Evolutionary conservation across 1,140 invertebrate species (phyloP), one percentile per base, ranked within the genome.

Genomic region (Spodoptera litura): DNA sequence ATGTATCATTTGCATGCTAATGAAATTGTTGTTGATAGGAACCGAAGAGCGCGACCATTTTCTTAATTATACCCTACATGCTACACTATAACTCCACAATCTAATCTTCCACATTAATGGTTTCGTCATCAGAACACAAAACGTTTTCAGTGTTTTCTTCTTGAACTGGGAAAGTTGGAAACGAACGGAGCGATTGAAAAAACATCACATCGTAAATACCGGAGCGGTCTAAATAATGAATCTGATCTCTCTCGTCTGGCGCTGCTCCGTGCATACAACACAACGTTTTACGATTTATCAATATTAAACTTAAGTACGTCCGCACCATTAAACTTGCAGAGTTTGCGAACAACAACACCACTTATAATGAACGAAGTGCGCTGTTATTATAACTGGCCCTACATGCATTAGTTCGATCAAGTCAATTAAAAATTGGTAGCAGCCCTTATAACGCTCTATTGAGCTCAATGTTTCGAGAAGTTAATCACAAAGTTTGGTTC

Each of bases 341-440:
- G 12, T 55, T n/a, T 55, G 15, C 52, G 31, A 66, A 52, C 49
- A 68, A 38, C 35, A 38, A 38, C 9, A 12, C 3, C n/a, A 53
- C 15, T 55, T 5, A 31, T 68, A 12, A 68, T 70, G 49, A 70
- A 70, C 49, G 66, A 53, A 27, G 62, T 20, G 58, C 35, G 13
- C 15, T 64, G 66, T 70, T 70, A 70, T 70, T 31, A 66, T 66
- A 66, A 49, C 20, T 15, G 20, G 20, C 25, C 11, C 11, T 8
- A n/a, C 44, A 59, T 59, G 35, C 53, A 73, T 59, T 73, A 73
- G 52, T 73, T 73, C n/a, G 15, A 25, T 31, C 5, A 51, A 59
- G 38, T 73, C 53, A 73, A 73, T 73, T 73, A 73, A 73, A 73
- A 73, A 49, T 73, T 49, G 49, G 35, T 73, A n/a, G n/a, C 51